Base-by-base conservation (phyloP, 2,113 vertebrate species). In the Electrona antarctica region DNA sequence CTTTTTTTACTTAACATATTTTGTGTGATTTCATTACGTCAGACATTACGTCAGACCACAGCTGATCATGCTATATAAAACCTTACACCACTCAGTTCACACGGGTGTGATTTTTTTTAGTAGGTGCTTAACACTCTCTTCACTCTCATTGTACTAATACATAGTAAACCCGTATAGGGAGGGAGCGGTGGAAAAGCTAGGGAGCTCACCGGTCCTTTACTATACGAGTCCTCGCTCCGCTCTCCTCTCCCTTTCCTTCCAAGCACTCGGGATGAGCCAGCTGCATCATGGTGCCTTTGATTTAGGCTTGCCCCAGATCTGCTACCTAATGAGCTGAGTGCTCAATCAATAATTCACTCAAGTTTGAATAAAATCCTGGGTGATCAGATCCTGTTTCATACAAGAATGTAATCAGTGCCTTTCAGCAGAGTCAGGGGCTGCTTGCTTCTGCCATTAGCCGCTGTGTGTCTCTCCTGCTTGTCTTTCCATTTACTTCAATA, bases 331-430 rank as follows among this genome's bases (percentile, higher is more conserved):
- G 87, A 93, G 90, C 87, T 78, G 76, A 90, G 88, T 88, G 90
- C 84, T 85, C 87, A 87, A 93, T 95, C 93, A 89, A 89, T 95
- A 94, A 94, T 94, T 92, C 91, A 93, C 58, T 47, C 76, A 79
- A 78, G 68, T 88, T 60, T 83, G 89, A 92, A 89, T 92, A 89
- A 83, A 82, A 85, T 73, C 63, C 80, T 66, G 60, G 41, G 55
- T 87, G 88, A 92, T 90, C 93, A 91, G 89, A 69, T 65, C 58
- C 70, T 73, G 56, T 77, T 77, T 73, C 87, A 70, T 81, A 88
- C 87, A 51, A 75, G 78, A 90, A 88, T 29, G 58, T 76, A 92
- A 93, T 93, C 92, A 93, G 89, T 63, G 67, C 73, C 76, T 87
- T 87, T 85, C 85, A 86, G 71, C 60, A 74, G 73, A 66, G 49